These are phyloP conservation scores for Ericerus pela DNA, from an alignment of 1,140 invertebrate species.

Conservation along the genomic window DNA sequence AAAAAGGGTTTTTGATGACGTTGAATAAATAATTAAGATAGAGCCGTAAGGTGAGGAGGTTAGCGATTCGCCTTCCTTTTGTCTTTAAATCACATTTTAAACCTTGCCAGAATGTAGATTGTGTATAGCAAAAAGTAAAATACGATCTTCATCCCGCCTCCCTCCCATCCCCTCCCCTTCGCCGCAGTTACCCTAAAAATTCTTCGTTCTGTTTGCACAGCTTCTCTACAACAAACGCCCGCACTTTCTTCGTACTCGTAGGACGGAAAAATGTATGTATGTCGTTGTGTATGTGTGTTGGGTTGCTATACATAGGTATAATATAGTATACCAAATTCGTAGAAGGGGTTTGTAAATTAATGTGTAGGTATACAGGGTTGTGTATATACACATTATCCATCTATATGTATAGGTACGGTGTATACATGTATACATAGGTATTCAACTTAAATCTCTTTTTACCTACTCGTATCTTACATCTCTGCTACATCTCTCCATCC, in stretches of 20 bases:
- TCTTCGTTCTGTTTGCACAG: too few species aligned
- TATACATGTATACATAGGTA: slow-evolving; percentile 2
- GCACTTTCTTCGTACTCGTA: too few species aligned
- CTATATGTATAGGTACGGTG: too few species aligned
- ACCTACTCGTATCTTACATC: neutral
- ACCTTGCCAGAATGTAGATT: slow-evolving; percentile 11
- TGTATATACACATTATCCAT: too few species aligned
- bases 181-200: too few species aligned
- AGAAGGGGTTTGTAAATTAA: too few species aligned
- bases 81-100: slow-evolving; percentile 12
- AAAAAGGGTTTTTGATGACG: slow-evolving; percentile 8
- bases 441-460: slow-evolving; percentile 11
- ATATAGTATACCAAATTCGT: too few species aligned
- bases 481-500: neutral
- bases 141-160: neutral
- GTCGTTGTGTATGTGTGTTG: neutral
- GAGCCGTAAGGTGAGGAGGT: slow-evolving; percentile 11
- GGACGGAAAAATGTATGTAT: too few species aligned
- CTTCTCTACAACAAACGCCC: too few species aligned
- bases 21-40: slow-evolving; percentile 12
- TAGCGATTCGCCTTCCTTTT: slow-evolving; percentile 9
- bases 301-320: neutral
- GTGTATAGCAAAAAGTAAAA: neutral
- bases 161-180: neutral
- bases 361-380: too few species aligned